phyloP scores from a whole-genome alignment of 2,888 invertebrate genomes.

The Catocala sponsa region DNA sequence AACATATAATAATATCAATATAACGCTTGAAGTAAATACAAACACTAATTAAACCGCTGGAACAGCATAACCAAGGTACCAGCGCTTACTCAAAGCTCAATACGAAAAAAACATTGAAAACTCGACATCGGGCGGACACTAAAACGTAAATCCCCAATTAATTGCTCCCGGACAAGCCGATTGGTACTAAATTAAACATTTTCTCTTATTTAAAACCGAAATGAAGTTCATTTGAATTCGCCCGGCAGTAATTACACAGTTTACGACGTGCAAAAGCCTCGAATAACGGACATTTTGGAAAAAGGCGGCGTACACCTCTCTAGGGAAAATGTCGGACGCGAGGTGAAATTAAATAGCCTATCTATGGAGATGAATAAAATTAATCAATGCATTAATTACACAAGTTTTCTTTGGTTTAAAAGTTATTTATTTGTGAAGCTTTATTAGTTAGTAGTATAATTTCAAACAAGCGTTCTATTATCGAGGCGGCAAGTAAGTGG shows the following conservation, averaged over 20 bases:
- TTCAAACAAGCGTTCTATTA: too few species aligned
- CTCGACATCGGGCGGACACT: slow-evolving; percentile 44
- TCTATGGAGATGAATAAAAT: slow-evolving; percentile 75
- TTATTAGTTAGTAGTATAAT: background rate
- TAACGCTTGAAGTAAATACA: background rate
- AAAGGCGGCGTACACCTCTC: slow-evolving; percentile 65
- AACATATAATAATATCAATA: background rate
- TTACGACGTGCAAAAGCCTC: slow-evolving; percentile 84
- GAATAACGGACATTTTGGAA: slow-evolving; percentile 70
- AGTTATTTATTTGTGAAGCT: slow-evolving; percentile 25
- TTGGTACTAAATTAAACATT: slow-evolving; percentile 86
- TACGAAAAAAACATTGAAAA: slow-evolving; percentile 43
- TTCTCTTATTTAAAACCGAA: slow-evolving; percentile 87
- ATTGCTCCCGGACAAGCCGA: slow-evolving; percentile 76
- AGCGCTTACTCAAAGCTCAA: slow-evolving; percentile 59
- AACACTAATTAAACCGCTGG: slow-evolving; percentile 25
- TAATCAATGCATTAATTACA: slow-evolving; percentile 79
- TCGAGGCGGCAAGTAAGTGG: too few species aligned
- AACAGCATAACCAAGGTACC: slow-evolving; percentile 28
- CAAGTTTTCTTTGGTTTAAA: slow-evolving; percentile 53
- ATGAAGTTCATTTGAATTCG: slow-evolving; percentile 86
- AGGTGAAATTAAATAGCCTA: slow-evolving; percentile 72
- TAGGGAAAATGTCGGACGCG: slow-evolving; percentile 59
- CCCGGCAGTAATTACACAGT: slow-evolving; percentile 84
- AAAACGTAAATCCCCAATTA: slow-evolving; percentile 82